Conservation (phyloP, 2,113 vertebrate genomes). For the Protomyctophum bolini region DNA sequence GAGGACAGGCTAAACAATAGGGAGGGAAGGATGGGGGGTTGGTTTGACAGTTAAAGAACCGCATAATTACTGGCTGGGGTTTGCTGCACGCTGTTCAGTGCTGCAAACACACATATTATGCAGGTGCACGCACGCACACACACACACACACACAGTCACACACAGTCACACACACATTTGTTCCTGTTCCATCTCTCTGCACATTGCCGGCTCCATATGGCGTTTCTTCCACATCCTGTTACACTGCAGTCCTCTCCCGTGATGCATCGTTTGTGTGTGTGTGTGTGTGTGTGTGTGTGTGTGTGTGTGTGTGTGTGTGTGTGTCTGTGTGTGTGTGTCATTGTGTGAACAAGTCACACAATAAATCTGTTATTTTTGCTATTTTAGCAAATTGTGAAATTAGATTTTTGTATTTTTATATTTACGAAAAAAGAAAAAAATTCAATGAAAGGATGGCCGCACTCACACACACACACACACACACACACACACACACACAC, state of each 20-base stretch:
- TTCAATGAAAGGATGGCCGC: too few relatives aligned
- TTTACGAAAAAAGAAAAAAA: too few relatives aligned
- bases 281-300: not conserved
- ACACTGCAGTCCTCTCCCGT: constrained; percentile 21
- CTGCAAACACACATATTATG: constrained; percentile 4
- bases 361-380: not conserved
- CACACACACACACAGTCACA: constrained; percentile 24
- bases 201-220: constrained; percentile 49
- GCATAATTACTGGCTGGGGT: constrained; percentile 68
- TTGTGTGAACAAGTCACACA: too few relatives aligned
- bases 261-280: constrained; percentile 17
- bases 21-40: constrained; percentile 30
- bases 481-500: too few relatives aligned
- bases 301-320: not conserved
- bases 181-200: constrained; percentile 9
- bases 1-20: constrained; percentile 38
- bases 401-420: not conserved
- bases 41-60: constrained; percentile 55
- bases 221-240: constrained; percentile 18
- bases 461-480: too few relatives aligned
- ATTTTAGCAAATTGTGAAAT: not conserved
- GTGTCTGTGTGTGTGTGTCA: too few relatives aligned
- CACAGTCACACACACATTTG: constrained; percentile 21
- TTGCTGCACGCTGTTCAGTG: constrained; percentile 14
- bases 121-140: not conserved